phyloP scores from a whole-genome alignment of 2,888 invertebrate species.

The Ormyrus pomaceus region DNA sequence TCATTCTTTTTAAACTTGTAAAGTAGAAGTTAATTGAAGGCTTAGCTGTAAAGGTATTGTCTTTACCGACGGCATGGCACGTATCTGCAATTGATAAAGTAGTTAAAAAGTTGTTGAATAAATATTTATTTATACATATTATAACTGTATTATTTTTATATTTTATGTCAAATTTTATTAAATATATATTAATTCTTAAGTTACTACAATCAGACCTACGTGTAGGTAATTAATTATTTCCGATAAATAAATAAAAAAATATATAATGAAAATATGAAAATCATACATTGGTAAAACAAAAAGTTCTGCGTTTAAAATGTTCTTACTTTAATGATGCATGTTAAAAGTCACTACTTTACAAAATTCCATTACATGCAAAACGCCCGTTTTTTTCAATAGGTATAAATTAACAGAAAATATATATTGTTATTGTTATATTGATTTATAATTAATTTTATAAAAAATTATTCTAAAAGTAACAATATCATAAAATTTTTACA shows the following conservation, averaged over 20 bases:
- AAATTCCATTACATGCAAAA: not conserved
- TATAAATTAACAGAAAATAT: constrained; percentile 1
- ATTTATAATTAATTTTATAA: constrained; percentile 43
- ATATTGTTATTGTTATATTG: not conserved
- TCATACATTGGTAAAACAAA: not conserved
- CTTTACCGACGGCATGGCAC: constrained; percentile 1
- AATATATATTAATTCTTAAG: too few species aligned
- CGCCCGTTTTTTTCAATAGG: too few species aligned
- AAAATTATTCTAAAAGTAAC: constrained; percentile 51
- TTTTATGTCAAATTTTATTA: too few species aligned
- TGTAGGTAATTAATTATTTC: too few species aligned
- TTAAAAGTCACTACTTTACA: constrained; percentile 31
- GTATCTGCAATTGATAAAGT: constrained; percentile 16
- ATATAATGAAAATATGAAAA: too few species aligned
- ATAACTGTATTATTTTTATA: too few species aligned
- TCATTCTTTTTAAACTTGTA: too few species aligned
- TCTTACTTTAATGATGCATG: constrained; percentile 1
- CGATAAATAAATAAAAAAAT: too few species aligned
- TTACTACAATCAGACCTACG: too few species aligned
- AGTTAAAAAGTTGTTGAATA: not conserved
- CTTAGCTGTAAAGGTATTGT: too few species aligned
- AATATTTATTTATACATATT: too few species aligned
- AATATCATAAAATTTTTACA: constrained; percentile 44
- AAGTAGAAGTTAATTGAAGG: too few species aligned
- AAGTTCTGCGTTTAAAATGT: constrained; percentile 19